phyloP scores from a whole-genome alignment of 2,797 vertebrate genomes.

The Dallia pectoralis region DNA sequence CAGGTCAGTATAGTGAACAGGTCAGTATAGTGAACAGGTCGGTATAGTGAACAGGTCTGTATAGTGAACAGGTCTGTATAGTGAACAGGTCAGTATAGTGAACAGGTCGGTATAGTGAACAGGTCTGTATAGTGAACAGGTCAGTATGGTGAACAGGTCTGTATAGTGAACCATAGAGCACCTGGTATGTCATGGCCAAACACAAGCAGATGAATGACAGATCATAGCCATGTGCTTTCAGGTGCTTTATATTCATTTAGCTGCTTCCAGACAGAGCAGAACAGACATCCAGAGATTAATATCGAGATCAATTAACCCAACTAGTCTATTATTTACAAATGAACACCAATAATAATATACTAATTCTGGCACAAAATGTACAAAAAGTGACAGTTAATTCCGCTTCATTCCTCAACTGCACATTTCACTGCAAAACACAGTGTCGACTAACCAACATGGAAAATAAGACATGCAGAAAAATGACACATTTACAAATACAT shows the following conservation, averaged over 20 bases:
- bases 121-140: background rate
- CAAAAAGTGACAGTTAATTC: background rate
- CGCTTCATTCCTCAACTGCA: background rate
- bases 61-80: background rate
- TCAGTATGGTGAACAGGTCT: background rate
- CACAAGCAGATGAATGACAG: background rate
- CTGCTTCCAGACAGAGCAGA: background rate
- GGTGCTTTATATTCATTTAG: slow-evolving; percentile 33
- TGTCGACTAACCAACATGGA: background rate
- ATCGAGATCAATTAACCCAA: background rate
- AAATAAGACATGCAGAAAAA: background rate
- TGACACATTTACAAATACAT: background rate
- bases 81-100: background rate
- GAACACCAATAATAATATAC: too few relatives aligned
- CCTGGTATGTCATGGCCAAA: too few relatives aligned
- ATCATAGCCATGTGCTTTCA: slow-evolving; percentile 27
- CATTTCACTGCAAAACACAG: background rate
- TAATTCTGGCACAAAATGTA: background rate
- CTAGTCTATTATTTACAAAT: background rate
- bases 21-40: background rate
- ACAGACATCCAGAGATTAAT: background rate
- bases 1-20: background rate
- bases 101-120: background rate
- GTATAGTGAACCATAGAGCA: background rate
- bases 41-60: background rate